Conservation (phyloP, 2,797 vertebrate genomes). For the Enteromius viviparus region DNA sequence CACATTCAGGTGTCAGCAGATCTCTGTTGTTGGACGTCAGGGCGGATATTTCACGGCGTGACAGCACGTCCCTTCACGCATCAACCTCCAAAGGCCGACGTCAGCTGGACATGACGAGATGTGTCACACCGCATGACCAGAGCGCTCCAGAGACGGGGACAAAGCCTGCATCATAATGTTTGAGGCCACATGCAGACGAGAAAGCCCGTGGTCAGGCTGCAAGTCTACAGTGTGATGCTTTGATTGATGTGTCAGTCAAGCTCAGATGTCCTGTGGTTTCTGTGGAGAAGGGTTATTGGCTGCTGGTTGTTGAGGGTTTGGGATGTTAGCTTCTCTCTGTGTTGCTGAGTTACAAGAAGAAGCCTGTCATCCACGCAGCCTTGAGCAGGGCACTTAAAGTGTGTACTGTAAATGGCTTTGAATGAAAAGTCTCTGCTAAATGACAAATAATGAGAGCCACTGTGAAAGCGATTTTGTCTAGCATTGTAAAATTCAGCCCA, state of each 20-base stretch:
- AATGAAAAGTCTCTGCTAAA: slow-evolving; percentile 5
- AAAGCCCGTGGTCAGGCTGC: slow-evolving; percentile 17
- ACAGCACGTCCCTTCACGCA: slow-evolving; percentile 51
- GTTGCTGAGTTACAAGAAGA: not conserved
- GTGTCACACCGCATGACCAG: slow-evolving; percentile 50
- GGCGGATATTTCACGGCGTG: slow-evolving; percentile 52
- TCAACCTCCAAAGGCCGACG: slow-evolving; percentile 46
- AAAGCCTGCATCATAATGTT: slow-evolving; percentile 42
- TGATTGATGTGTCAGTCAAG: slow-evolving; percentile 20
- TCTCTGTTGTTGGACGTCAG: slow-evolving; percentile 57
- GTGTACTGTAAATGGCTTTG: slow-evolving; percentile 12
- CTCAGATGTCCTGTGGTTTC: slow-evolving; percentile 15
- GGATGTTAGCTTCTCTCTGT: slow-evolving; percentile 14
- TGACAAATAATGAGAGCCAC: not conserved
- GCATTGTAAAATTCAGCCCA: not conserved
- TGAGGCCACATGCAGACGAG: not conserved
- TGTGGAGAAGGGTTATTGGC: not conserved
- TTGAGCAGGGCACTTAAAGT: slow-evolving; percentile 21
- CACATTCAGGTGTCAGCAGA: slow-evolving; percentile 63
- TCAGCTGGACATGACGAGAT: slow-evolving; percentile 51
- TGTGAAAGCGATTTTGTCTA: not conserved
- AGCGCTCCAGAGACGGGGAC: slow-evolving; percentile 15
- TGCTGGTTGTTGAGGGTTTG: slow-evolving; percentile 23
- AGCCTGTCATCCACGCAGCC: not conserved
- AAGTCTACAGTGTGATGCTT: not conserved